Evolutionary conservation across 2,888 invertebrate species (phyloP).

Genomic region (Chrysina gloriosa): DNA sequence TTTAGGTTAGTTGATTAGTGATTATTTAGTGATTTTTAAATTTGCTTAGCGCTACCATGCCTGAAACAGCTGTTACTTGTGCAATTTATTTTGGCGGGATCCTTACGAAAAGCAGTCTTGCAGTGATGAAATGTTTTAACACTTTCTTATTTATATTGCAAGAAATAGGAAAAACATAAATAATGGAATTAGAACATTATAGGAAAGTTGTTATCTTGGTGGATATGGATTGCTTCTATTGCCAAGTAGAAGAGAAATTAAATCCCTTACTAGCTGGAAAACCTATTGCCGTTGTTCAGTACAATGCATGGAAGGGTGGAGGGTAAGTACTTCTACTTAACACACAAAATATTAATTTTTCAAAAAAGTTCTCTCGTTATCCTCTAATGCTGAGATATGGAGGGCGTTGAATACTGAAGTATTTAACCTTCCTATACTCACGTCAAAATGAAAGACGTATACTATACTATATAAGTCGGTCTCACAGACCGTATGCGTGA

Average conservation of each 20-base stretch:
- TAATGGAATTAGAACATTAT: slow-evolving; percentile 52
- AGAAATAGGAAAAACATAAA: background rate
- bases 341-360: no score
- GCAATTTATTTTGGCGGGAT: slow-evolving; percentile 36
- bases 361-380: no score
- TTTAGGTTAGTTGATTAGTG: slow-evolving; percentile 42
- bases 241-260: slow-evolving; percentile 96
- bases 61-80: slow-evolving; percentile 38
- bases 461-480: no score
- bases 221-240: slow-evolving; percentile 99
- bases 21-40: slow-evolving; percentile 39
- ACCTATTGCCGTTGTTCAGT: slow-evolving; percentile 97
- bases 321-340: slow-evolving; percentile 73
- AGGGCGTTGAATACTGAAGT: no score
- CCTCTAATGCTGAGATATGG: no score
- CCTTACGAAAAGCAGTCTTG: background rate
- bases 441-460: no score
- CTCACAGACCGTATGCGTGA: no score
- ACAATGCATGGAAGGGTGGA: slow-evolving; percentile 93
- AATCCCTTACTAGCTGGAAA: slow-evolving; percentile 84
- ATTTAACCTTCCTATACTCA: no score
- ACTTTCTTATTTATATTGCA: background rate
- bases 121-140: background rate
- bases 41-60: background rate
- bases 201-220: slow-evolving; percentile 85